A percentile compares a stretch with the other conserved stretches of the same genome.
phyloP scores from a whole-genome alignment of 2,888 invertebrate species.

The Dicyrtomina minuta region DNA sequence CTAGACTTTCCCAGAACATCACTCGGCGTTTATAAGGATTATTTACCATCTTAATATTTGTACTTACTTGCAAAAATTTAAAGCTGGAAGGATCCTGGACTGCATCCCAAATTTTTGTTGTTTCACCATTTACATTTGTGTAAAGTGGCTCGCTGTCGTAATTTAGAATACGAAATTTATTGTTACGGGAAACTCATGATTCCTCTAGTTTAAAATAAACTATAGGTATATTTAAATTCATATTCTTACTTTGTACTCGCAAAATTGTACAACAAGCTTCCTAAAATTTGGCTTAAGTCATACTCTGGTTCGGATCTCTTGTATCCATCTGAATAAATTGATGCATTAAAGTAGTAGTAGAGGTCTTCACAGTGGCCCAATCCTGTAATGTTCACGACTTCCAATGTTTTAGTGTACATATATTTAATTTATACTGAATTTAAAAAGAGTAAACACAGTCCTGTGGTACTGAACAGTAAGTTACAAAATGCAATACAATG shows the following conservation, averaged over 20 bases:
- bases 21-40: conserved; percentile 38
- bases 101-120: conserved; percentile 31
- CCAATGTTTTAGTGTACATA: too few relatives aligned
- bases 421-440: conserved; percentile 33
- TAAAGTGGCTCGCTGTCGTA: conserved; percentile 31
- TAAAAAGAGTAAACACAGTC: background rate
- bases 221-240: background rate
- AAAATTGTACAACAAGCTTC: conserved; percentile 41
- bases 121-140: background rate
- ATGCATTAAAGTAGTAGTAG: conserved; percentile 46
- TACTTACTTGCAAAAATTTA: conserved; percentile 31
- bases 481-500: background rate
- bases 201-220: background rate
- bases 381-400: too few relatives aligned
- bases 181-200: background rate
- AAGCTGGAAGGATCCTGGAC: conserved; percentile 25
- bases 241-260: conserved; percentile 33
- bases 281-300: conserved; percentile 38
- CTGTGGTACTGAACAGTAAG: too few relatives aligned
- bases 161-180: background rate
- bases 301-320: conserved; percentile 38
- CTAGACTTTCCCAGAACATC: conserved; percentile 40
- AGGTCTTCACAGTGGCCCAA: conserved; percentile 41
- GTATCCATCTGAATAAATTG: conserved; percentile 43
- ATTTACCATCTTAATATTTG: conserved; percentile 35